Evolutionary conservation across 1,140 invertebrate species (phyloP).

Genomic region (Plutomurus gul): DNA sequence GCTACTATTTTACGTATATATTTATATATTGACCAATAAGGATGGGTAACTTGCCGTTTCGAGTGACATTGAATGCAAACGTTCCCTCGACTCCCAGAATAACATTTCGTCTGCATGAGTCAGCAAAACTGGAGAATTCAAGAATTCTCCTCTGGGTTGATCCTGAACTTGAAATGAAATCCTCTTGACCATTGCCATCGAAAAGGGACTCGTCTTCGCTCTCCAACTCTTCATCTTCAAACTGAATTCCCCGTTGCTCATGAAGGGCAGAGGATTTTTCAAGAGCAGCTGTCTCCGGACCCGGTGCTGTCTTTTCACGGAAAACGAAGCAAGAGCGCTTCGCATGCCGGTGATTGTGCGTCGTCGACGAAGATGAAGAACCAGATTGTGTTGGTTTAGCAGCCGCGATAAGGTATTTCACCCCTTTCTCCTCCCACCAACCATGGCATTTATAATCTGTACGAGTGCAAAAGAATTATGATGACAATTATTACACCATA

Average conservation of each 20-base stretch:
- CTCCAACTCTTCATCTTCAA: too few relatives aligned
- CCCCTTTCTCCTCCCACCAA: slow-evolving; percentile 71
- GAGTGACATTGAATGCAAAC: slow-evolving; percentile 53
- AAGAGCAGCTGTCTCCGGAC: background rate
- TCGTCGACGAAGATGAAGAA: background rate
- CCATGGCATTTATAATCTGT: slow-evolving; percentile 85
- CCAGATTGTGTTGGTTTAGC: slow-evolving; percentile 59
- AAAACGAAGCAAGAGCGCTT: slow-evolving; percentile 67
- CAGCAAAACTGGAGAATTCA: slow-evolving; percentile 51
- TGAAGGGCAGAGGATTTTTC: background rate
- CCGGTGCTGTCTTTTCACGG: slow-evolving; percentile 56
- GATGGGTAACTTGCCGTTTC: slow-evolving; percentile 48
- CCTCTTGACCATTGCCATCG: slow-evolving; percentile 6
- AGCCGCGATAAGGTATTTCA: slow-evolving; percentile 75
- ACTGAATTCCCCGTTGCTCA: too few relatives aligned
- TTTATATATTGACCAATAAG: background rate
- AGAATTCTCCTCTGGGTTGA: slow-evolving; percentile 42
- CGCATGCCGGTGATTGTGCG: slow-evolving; percentile 51
- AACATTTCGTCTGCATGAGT: slow-evolving; percentile 52
- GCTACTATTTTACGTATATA: too few relatives aligned
- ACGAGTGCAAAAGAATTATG: background rate
- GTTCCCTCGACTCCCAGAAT: slow-evolving; percentile 45
- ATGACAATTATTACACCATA: too few relatives aligned
- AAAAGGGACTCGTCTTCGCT: slow-evolving; percentile 29
- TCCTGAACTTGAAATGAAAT: slow-evolving; percentile 27